A percentile compares a stretch with the other conserved stretches of the same genome.
Evolutionary conservation across 2,113 vertebrate species (phyloP).

Genomic region (Ciconia stormi): DNA sequence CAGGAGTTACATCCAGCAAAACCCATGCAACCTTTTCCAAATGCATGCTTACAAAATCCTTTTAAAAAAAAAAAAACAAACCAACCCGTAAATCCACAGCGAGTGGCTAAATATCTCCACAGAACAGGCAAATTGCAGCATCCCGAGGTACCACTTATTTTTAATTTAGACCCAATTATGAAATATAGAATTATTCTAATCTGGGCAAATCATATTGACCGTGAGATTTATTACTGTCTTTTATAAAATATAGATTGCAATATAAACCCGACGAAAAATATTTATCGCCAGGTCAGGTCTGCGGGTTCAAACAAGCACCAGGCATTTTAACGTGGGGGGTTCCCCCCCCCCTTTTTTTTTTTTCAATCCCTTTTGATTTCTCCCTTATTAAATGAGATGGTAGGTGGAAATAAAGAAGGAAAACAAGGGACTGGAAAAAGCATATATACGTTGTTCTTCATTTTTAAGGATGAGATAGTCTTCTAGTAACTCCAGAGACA

Average conservation of each 20-base stretch:
- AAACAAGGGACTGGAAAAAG: background rate
- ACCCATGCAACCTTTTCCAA: background rate
- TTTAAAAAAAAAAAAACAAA: background rate
- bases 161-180: slow-evolving; percentile 57
- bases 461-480: background rate
- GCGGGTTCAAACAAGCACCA: background rate
- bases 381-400: background rate
- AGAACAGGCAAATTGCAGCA: slow-evolving; percentile 2
- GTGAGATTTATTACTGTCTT: slow-evolving; percentile 5
- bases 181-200: slow-evolving; percentile 52
- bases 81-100: background rate
- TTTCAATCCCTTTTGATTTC: background rate
- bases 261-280: background rate
- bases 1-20: background rate
- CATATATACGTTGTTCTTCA: background rate
- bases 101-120: background rate
- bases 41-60: background rate
- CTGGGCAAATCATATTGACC: slow-evolving; percentile 26
- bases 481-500: background rate
- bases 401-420: background rate
- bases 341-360: background rate
- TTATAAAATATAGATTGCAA: background rate
- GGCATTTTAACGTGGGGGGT: background rate
- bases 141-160: slow-evolving; percentile 35
- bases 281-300: background rate